Percentiles rank a stretch among this genome's conserved stretches.
phyloP scores from a whole-genome alignment of 2,797 vertebrate species.

The Falco berigora region DNA sequence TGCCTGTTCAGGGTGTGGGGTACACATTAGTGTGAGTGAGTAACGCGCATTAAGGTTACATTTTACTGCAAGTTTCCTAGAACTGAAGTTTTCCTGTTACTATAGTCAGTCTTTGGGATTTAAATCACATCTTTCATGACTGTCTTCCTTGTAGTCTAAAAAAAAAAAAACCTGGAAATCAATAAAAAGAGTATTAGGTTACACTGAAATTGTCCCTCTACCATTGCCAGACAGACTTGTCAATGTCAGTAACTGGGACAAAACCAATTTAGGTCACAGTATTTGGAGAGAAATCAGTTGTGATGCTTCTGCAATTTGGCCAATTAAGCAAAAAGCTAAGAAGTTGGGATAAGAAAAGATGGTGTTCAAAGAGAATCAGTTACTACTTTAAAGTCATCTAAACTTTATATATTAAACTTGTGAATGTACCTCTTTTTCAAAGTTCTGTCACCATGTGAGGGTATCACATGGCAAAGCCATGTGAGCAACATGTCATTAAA shows the following conservation, averaged over 20 bases:
- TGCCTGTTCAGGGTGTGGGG: background rate
- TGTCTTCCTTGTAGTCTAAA: background rate
- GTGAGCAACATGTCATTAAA: background rate
- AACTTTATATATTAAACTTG: background rate
- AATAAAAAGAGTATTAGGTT: background rate
- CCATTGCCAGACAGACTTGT: background rate
- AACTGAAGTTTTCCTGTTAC: background rate
- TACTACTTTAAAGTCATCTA: background rate
- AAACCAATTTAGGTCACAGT: conserved; percentile 14
- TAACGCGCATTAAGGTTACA: background rate
- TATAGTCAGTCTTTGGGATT: background rate
- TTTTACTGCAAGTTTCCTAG: background rate
- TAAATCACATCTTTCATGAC: background rate
- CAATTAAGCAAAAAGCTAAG: background rate
- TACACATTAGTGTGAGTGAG: background rate
- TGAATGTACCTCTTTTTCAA: background rate
- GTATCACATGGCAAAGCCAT: background rate
- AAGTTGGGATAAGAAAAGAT: background rate
- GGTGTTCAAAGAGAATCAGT: background rate
- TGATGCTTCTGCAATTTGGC: background rate
- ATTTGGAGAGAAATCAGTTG: conserved; percentile 4
- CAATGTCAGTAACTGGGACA: background rate
- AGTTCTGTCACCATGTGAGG: background rate
- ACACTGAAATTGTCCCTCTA: background rate
- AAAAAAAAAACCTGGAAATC: background rate